A percentile compares a stretch with the other conserved stretches of the same genome.
phyloP scores from a whole-genome alignment of 2,797 vertebrate species.

The Pipistrellus kuhlii region DNA sequence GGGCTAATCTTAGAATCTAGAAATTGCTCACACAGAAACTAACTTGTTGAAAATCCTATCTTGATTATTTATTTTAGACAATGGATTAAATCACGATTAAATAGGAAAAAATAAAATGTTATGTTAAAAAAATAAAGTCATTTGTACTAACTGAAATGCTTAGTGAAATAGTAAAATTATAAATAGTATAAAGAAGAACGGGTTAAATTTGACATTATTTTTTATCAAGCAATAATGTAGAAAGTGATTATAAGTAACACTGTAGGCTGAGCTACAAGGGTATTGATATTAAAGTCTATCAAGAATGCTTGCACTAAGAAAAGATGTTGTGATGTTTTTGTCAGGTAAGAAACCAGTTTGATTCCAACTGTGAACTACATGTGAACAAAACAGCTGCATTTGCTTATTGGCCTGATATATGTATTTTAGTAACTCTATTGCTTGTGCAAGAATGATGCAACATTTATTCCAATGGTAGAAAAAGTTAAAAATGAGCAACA shows the following conservation, averaged over 20 bases:
- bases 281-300: background rate
- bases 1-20: background rate
- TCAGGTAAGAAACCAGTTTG: background rate
- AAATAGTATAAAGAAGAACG: background rate
- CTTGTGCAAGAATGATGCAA: background rate
- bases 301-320: background rate
- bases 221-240: background rate
- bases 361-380: background rate
- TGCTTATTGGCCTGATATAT: background rate
- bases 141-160: background rate
- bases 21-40: background rate
- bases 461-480: background rate
- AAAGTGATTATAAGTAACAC: conserved; percentile 36
- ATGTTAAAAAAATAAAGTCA: background rate
- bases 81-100: background rate
- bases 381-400: background rate
- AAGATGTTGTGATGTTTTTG: background rate
- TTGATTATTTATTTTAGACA: background rate
- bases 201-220: conserved; percentile 9
- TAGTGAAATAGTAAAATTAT: conserved; percentile 4
- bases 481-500: background rate
- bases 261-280: background rate
- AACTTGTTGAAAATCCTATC: background rate
- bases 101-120: background rate
- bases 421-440: background rate